Base-by-base conservation (phyloP, 2,888 invertebrate genomes). In the Synergus gifuensis region DNA sequence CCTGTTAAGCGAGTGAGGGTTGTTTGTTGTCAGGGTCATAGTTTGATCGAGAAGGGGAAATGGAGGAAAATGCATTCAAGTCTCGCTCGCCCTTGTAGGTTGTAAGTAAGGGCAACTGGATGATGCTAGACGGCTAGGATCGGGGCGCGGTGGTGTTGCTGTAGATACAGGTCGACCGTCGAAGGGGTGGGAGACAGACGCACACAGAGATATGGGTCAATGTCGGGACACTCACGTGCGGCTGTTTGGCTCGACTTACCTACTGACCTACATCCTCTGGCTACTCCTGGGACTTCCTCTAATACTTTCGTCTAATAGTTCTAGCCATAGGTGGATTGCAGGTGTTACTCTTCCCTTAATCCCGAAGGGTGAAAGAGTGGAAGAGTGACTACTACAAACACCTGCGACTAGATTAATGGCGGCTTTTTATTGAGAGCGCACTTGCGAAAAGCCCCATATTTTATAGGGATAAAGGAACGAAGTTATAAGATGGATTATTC, bases 171-270 rank as follows among this genome's bases (percentile, higher is more conserved):
- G 81, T 80, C 36, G 4, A 36, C 36, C 5, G 36, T 36, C 80
- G 82, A 67, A 46, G 18, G 66, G 44, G 58, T 58, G 58, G 78
- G 85, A 7, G 36, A 7, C 36, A 36, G 36, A 86, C 86, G 86
- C 82, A 83, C 82, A 82, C 82, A 84, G 86, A 85, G 83, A 89
- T 89, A 89, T 90, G 85, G 89, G 90, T 89, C 89, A 89, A 89
- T 90, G 89, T 90, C 89, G 86, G 87, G 87, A 87, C 86, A 87
- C 84, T 87, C 86, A 85, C 82, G 87, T 88, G 87, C 85, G 85
- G 85, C 87, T 87, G 85, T 87, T 88, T 88, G 85, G 83, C 88
- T 83, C 86, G 89, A 85, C 86, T 87, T 86, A 88, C 89, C 90
- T 87, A 89, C 86, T 90, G 86, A 89, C 89, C 90, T 81, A 90